phyloP scores from a whole-genome alignment of 2,113 vertebrate species.

The Sphaerodactylus townsendi region DNA sequence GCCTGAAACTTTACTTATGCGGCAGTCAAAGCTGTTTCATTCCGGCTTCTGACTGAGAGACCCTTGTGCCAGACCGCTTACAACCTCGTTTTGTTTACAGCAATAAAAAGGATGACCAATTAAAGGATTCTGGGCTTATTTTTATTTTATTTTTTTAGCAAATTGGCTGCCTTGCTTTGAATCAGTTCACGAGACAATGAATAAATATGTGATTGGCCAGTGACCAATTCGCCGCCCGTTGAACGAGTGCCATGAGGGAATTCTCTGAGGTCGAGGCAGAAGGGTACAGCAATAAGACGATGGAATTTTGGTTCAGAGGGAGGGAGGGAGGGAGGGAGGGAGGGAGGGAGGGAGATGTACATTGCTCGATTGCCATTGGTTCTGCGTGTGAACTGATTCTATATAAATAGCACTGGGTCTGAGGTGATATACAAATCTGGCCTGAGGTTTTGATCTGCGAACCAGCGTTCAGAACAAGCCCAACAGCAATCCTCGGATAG shows the following conservation, averaged over 20 bases:
- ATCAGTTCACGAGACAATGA: not conserved
- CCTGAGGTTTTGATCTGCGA: not conserved
- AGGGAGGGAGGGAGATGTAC: too few relatives aligned
- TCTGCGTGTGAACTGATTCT: not conserved
- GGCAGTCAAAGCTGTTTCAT: slow-evolving; percentile 44
- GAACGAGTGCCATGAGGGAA: not conserved
- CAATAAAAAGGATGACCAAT: slow-evolving; percentile 31
- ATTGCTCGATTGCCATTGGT: not conserved
- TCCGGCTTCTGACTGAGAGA: slow-evolving; percentile 52
- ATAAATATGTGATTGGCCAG: not conserved
- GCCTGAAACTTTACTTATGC: slow-evolving; percentile 76
- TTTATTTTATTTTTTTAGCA: not conserved
- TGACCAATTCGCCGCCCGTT: not conserved
- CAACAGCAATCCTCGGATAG: not conserved
- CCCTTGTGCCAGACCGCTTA: slow-evolving; percentile 35
- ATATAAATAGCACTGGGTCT: not conserved
- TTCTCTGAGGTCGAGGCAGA: not conserved
- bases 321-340: too few relatives aligned
- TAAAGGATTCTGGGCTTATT: not conserved
- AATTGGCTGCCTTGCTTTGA: not conserved
- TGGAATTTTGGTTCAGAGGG: not conserved
- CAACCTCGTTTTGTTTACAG: slow-evolving; percentile 34
- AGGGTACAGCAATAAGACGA: not conserved
- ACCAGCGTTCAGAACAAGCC: not conserved
- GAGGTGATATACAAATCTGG: not conserved